phyloP scores from a whole-genome alignment of 2,888 invertebrate species.

The Caenorhabditis sp. region DNA sequence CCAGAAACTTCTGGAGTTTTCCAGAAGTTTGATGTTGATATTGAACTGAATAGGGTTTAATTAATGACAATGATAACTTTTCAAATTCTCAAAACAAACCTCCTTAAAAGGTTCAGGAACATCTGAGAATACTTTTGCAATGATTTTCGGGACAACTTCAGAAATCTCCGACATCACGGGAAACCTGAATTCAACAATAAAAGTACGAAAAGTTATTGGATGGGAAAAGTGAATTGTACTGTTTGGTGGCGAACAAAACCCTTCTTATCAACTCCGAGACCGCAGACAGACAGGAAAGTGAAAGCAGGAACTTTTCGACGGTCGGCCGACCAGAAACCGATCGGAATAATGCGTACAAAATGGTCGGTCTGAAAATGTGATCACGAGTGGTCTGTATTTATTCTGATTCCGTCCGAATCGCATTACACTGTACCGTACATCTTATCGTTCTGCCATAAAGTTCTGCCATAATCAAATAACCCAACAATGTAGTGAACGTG shows the following conservation, averaged over 20 bases:
- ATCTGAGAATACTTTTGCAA: conserved; percentile 9
- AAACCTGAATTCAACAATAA: background rate
- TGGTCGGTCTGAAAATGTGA: background rate
- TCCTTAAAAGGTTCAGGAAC: conserved; percentile 33
- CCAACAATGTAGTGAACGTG: no score
- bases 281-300: conserved; percentile 2
- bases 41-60: conserved; percentile 8
- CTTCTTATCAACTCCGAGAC: background rate
- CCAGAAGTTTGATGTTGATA: conserved; percentile 19
- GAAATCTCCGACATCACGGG: conserved; percentile 17
- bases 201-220: background rate
- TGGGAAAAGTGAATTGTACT: background rate
- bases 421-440: no score
- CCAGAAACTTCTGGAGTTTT: conserved; percentile 52
- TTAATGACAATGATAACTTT: background rate
- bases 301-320: conserved; percentile 10
- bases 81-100: conserved; percentile 2
- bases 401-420: no score
- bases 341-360: background rate
- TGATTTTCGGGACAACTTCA: conserved; percentile 31
- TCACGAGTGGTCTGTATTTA: no score
- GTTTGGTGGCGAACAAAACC: background rate
- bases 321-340: no score
- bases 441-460: no score
- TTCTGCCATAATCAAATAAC: no score